Base-by-base conservation (phyloP, 2,888 invertebrate genomes). In the Tanytarsus gracilentus region DNA sequence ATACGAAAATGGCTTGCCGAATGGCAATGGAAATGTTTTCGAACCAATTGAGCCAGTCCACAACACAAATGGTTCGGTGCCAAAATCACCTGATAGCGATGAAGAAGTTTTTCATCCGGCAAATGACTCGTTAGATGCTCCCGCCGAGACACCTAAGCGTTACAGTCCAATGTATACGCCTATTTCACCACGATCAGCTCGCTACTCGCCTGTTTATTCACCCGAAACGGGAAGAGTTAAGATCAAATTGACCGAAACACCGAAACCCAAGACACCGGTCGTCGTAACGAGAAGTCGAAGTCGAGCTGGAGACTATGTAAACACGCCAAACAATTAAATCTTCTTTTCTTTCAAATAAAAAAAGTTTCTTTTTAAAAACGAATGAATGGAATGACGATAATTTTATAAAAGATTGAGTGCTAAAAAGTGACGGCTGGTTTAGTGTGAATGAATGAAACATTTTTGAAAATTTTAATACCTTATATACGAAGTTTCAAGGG, bases 251-350 rank as follows among this genome's bases (percentile, higher is more conserved):
- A 79, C 84, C 11, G 87, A 88, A 70, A 84, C 83, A 62, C 85
- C 85, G 2, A 85, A 84, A 68, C 88, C 87, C 49, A 87, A 85
- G 74, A 88, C 88, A n/a, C 88, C 88, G 29, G 79, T 87, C 71
- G 77, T 88, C 69, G 85, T 88, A 68, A 87, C 84, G 67, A 81
- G 87, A 71, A 83, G 82, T 74, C 77, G 82, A 66, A 84, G 86
- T 53, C 85, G 84, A 70, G 85, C 85, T 63, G 88, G 87, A 65
- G 85, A 84, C 64, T 84, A 85, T 66, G 83, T 87, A 66, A 82
- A 87, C 69, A 86, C 85, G 65, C 79, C 81, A 52, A 55, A 55
- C 55, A 40, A 55, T 40, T 21, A 9, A 39, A 39, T 7, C 44
- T 18, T 44, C 44, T 44, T 44, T 44, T 44, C 9, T 8, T 18